Percentiles rank a stretch among this genome's conserved stretches.
Evolutionary conservation across 1,140 invertebrate genomes (phyloP).

Genomic region (Neotoxoptera formosana): DNA sequence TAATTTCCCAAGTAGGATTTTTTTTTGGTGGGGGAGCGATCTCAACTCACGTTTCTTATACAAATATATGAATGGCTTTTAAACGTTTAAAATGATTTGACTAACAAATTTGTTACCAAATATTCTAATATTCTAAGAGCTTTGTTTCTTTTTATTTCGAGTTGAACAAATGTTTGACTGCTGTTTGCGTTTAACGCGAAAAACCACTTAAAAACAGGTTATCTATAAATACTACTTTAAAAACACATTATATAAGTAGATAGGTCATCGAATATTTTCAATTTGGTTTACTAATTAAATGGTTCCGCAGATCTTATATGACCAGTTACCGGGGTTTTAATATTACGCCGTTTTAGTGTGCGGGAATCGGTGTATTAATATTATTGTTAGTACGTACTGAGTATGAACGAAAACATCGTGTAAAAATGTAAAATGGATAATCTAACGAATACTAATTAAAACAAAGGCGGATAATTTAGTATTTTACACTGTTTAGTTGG

Average conservation of each 20-base stretch:
- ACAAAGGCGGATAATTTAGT: background rate
- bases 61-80: constrained; percentile 17
- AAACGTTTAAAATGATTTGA: constrained; percentile 27
- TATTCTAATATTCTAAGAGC: constrained; percentile 25
- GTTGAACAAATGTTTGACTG: background rate
- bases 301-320: background rate
- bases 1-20: background rate
- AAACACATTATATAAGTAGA: background rate
- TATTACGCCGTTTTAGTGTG: background rate
- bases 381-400: background rate
- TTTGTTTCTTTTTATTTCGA: background rate
- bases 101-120: constrained; percentile 24
- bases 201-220: background rate
- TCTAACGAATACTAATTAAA: background rate
- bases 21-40: background rate
- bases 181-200: too few species aligned
- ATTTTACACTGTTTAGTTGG: background rate
- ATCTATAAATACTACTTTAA: background rate
- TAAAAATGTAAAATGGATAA: background rate
- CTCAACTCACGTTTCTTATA: background rate
- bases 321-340: background rate
- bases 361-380: background rate
- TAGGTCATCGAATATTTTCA: background rate
- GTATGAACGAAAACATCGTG: background rate
- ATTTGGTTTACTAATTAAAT: background rate